phyloP scores from a whole-genome alignment of 2,113 vertebrate genomes.

The Fregata magnificens region DNA sequence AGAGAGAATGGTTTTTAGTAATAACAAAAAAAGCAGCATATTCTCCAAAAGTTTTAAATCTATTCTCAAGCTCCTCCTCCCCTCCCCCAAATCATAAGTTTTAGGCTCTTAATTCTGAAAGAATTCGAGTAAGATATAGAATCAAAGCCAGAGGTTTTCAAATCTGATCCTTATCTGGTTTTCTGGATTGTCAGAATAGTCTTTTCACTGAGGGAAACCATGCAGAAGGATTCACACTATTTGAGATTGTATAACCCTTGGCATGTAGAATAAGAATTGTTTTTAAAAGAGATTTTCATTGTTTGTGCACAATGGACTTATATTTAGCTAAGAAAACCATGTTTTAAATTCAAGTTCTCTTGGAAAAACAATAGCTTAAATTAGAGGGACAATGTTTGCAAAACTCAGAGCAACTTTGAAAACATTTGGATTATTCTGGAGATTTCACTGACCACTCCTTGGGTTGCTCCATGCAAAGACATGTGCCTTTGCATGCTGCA shows the following conservation, averaged over 20 bases:
- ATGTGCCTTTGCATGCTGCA: not conserved
- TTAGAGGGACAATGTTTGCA: conserved; percentile 28
- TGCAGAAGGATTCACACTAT: not conserved
- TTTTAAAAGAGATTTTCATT: conserved; percentile 28
- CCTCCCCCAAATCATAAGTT: not conserved
- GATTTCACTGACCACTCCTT: not conserved
- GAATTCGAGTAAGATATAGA: not conserved
- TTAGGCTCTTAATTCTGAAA: not conserved
- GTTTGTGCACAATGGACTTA: conserved; percentile 49
- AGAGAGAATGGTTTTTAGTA: not conserved
- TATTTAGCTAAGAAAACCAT: conserved; percentile 41
- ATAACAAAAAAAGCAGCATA: not conserved
- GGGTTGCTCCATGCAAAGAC: not conserved
- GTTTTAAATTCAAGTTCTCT: conserved; percentile 15
- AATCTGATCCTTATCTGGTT: not conserved
- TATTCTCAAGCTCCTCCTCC: not conserved
- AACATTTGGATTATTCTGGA: not conserved
- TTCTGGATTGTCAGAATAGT: not conserved
- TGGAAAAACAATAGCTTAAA: conserved; percentile 39
- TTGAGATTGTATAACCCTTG: not conserved
- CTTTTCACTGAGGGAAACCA: not conserved
- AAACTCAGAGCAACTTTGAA: not conserved
- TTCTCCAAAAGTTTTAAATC: not conserved
- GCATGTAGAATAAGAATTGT: not conserved
- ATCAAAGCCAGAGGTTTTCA: not conserved